These are phyloP conservation scores for Apis mellifera DNA, from an alignment of 1,140 invertebrate species.

Conservation along the genomic window DNA sequence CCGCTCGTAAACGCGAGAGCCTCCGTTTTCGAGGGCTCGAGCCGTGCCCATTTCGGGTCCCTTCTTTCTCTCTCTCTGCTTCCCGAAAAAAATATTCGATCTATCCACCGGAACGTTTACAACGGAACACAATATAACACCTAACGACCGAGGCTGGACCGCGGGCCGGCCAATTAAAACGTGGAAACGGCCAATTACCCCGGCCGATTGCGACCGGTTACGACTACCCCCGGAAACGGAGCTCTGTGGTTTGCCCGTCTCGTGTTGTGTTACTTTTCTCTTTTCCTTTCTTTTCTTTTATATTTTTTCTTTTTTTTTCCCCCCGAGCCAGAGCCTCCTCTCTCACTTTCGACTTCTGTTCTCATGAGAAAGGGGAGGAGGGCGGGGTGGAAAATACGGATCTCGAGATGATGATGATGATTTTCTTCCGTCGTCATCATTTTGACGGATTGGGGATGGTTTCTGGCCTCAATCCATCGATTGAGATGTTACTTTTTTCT, in stretches of 20 bases:
- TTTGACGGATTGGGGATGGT: not conserved
- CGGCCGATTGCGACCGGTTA: slow-evolving; percentile 59
- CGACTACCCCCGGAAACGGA: slow-evolving; percentile 66
- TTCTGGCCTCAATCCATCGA: too few relatives aligned
- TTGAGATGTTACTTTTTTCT: too few relatives aligned
- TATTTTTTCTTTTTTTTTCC: too few relatives aligned
- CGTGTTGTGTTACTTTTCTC: slow-evolving; percentile 19
- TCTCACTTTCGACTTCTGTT: not conserved
- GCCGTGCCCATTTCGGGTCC: not conserved
- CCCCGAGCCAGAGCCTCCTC: too few relatives aligned
- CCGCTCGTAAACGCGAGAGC: slow-evolving; percentile 71
- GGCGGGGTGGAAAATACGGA: too few relatives aligned
- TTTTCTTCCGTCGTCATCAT: too few relatives aligned
- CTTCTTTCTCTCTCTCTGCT: not conserved
- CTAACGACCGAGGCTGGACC: slow-evolving; percentile 74
- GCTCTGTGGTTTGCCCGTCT: slow-evolving; percentile 32
- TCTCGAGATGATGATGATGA: too few relatives aligned
- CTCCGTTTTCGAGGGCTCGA: slow-evolving; percentile 49
- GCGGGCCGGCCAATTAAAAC: slow-evolving; percentile 78
- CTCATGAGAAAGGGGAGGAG: too few relatives aligned
- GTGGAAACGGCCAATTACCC: slow-evolving; percentile 78
- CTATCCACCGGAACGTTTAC: slow-evolving; percentile 72
- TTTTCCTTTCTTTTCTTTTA: too few relatives aligned
- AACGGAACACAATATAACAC: slow-evolving; percentile 75
- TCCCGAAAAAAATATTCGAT: slow-evolving; percentile 64